Evolutionary conservation across 2,797 vertebrate species (phyloP).

Genomic region (Onychomys leucogaster): DNA sequence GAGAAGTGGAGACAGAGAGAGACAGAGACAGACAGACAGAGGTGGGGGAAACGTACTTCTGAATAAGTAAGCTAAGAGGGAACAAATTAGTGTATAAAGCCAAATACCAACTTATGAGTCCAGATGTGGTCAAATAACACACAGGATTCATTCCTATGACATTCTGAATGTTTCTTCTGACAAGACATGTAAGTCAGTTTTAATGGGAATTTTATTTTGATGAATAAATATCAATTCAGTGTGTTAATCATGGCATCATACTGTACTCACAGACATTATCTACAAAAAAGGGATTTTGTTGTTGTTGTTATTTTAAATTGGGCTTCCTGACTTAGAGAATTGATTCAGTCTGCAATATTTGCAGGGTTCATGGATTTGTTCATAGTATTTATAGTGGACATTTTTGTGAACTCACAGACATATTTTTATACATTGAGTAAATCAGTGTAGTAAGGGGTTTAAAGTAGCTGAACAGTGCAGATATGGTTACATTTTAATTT

Average conservation of each 20-base stretch:
- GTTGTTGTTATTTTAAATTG: slow-evolving; percentile 60
- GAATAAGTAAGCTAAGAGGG: not conserved
- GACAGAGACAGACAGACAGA: too few relatives aligned
- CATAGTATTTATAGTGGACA: slow-evolving; percentile 48
- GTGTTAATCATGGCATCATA: slow-evolving; percentile 40
- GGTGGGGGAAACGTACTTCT: not conserved
- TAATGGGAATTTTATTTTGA: slow-evolving; percentile 68
- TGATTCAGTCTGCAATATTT: slow-evolving; percentile 10
- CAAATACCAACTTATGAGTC: not conserved
- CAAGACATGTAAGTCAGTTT: slow-evolving; percentile 37
- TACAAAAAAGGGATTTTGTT: not conserved
- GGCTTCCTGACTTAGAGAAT: slow-evolving; percentile 43
- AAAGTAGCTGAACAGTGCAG: not conserved
- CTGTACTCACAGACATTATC: slow-evolving; percentile 49
- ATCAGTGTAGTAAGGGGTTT: not conserved
- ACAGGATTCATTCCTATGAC: not conserved
- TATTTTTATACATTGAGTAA: slow-evolving; percentile 11
- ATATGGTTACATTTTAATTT: not conserved
- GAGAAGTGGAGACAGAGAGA: too few relatives aligned
- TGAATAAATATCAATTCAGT: slow-evolving; percentile 65
- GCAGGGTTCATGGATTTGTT: slow-evolving; percentile 43
- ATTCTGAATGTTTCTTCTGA: slow-evolving; percentile 25
- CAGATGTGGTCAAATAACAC: not conserved
- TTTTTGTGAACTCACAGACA: slow-evolving; percentile 3
- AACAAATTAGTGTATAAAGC: not conserved